phyloP scores from a whole-genome alignment of 2,888 invertebrate species.

The Lasius platythorax region DNA sequence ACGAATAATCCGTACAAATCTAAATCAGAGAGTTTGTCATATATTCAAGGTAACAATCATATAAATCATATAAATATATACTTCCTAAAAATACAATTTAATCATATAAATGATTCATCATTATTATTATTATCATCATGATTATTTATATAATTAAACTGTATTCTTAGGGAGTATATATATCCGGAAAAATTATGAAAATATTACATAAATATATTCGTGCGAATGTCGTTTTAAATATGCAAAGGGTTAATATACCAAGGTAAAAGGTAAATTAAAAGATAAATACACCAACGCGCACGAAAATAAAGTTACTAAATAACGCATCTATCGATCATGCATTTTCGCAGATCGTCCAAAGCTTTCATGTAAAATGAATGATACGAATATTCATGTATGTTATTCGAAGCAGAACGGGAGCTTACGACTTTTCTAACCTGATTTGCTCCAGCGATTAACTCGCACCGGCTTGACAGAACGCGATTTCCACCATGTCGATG shows the following conservation, averaged over 20 bases:
- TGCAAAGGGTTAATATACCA: not conserved
- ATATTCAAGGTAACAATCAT: not conserved
- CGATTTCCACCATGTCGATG: conserved; percentile 35
- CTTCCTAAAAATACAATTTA: not conserved
- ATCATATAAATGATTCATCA: not conserved
- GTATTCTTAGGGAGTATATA: not conserved
- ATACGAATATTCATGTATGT: conserved; percentile 43
- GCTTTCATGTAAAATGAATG: conserved; percentile 35
- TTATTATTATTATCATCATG: not conserved
- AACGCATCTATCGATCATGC: not conserved
- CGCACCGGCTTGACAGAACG: conserved; percentile 10
- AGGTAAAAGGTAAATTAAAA: too few species aligned
- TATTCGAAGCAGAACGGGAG: conserved; percentile 35
- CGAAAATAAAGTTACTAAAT: not conserved
- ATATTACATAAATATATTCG: not conserved
- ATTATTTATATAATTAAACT: not conserved
- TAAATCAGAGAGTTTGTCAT: not conserved
- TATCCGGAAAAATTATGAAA: not conserved
- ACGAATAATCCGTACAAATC: not conserved
- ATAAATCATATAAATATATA: not conserved
- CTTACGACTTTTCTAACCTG: conserved; percentile 66
- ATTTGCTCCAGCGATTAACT: conserved; percentile 51
- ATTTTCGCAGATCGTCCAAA: conserved; percentile 17
- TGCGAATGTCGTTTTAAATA: not conserved
- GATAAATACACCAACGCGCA: not conserved